Evolutionary conservation across 2,113 vertebrate genomes (phyloP), one percentile per base, ranked within the genome.

Genomic region (Nipponia nippon): DNA sequence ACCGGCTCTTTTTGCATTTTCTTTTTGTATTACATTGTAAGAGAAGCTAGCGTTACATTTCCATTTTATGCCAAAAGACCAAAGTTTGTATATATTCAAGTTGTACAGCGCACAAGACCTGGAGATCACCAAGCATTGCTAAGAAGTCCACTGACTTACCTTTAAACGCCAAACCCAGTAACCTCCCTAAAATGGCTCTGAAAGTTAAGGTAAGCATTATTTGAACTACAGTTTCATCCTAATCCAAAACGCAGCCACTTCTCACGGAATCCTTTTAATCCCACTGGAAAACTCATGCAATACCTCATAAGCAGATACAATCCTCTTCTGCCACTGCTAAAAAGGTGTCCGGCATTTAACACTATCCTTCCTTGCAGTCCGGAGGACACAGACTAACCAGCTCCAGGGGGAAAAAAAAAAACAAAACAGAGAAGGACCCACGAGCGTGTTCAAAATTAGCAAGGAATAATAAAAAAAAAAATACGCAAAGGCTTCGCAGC

Each of bases 261-360:
- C 73, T n/a, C 66, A 8, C 53, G 50, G 47, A 55, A 81, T 8
- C 65, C 59, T 59, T 46, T 34, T 93, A 87, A 91, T 65, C 90
- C 95, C 73, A 4, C 38, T 13, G 84, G 85, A 66, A 93, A 59
- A 71, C 22, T 10, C 65, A 55, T 0, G 7, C 87, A 72, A 17
- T 91, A 96, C 91, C 94, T 96, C 96, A 94, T 96, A 96, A 93
- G 95, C 95, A 91, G 91, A 32, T 22, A 49, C 70, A 96, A 85
- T 93, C 89, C 94, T 94, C 96, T 87, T 92, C 92, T n/a, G 92
- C 23, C 59, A 25, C 72, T 47, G 85, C 81, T 56, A 36, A 30
- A 66, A 59, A 65, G 70, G 69, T 25, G 65, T 5, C 16, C 1
- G 9, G 86, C 36, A 27, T 7, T 56, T 76, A 94, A 38, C 70